A percentile compares a stretch with the other conserved stretches of the same genome.
These are phyloP conservation scores for Nycteola revayana DNA, from an alignment of 2,888 invertebrate species.

Conservation along the genomic window DNA sequence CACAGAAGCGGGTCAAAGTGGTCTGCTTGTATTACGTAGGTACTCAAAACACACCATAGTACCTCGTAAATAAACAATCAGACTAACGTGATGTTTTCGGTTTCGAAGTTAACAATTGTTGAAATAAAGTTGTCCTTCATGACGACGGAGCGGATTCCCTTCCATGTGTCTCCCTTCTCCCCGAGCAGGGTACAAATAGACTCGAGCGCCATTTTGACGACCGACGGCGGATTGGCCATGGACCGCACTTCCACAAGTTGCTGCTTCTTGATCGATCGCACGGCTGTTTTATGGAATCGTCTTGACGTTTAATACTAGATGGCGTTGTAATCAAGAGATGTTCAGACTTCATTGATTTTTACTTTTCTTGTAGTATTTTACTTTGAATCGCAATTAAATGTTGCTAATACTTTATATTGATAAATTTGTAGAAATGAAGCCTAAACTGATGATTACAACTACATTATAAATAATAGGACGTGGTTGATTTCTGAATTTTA, in stretches of 20 bases:
- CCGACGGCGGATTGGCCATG: slow-evolving; percentile 96
- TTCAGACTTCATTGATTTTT: slow-evolving; percentile 2
- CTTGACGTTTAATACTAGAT: slow-evolving; percentile 52
- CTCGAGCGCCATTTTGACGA: slow-evolving; percentile 96
- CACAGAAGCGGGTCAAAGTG: slow-evolving; percentile 19
- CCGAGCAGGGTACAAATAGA: slow-evolving; percentile 96
- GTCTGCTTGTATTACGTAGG: slow-evolving; percentile 16
- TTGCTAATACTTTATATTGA: too few relatives aligned
- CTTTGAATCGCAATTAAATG: too few relatives aligned
- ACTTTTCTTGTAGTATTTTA: too few relatives aligned
- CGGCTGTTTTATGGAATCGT: slow-evolving; percentile 83
- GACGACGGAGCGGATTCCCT: slow-evolving; percentile 93
- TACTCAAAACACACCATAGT: slow-evolving; percentile 39
- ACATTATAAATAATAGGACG: too few relatives aligned
- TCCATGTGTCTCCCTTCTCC: slow-evolving; percentile 96
- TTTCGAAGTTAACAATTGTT: slow-evolving; percentile 96
- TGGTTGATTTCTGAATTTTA: slow-evolving; percentile 12
- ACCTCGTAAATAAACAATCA: slow-evolving; percentile 70
- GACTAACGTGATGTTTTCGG: slow-evolving; percentile 96
- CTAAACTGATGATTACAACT: too few relatives aligned
- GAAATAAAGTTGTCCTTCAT: slow-evolving; percentile 98
- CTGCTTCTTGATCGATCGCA: slow-evolving; percentile 97
- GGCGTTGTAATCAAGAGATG: slow-evolving; percentile 12
- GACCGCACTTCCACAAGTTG: slow-evolving; percentile 97
- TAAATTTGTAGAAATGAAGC: too few relatives aligned